Evolutionary conservation across 2,888 invertebrate species (phyloP).

Genomic region (Eilema sororculum): DNA sequence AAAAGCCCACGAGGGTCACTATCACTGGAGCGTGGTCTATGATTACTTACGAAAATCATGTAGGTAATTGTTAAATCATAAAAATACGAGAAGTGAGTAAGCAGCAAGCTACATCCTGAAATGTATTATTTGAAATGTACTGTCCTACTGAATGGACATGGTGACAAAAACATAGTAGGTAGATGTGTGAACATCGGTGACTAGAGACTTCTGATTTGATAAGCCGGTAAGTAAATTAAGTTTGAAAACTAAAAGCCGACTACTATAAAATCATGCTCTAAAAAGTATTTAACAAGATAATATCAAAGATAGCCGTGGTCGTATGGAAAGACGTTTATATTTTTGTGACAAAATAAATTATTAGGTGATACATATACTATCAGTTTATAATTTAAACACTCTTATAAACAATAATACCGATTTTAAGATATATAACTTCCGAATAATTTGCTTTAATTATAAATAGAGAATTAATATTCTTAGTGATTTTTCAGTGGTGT

Average conservation of each 20-base stretch:
- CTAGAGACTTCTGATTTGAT: neutral
- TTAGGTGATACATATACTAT: too few relatives aligned
- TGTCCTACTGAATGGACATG: neutral
- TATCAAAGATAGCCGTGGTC: too few relatives aligned
- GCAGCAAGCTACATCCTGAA: neutral
- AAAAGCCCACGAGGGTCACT: neutral
- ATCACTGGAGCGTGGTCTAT: conserved; percentile 6
- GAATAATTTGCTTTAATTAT: too few relatives aligned
- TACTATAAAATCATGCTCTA: too few relatives aligned
- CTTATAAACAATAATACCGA: too few relatives aligned
- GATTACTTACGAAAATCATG: neutral
- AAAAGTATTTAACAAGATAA: too few relatives aligned
- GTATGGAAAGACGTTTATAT: too few relatives aligned
- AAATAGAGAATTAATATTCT: too few relatives aligned
- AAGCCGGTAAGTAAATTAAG: neutral
- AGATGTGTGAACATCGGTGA: neutral
- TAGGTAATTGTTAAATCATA: neutral
- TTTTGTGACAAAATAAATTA: neutral
- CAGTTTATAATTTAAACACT: too few relatives aligned
- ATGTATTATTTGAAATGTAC: neutral
- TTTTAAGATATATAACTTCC: too few relatives aligned
- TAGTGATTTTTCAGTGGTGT: too few relatives aligned
- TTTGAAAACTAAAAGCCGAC: too few relatives aligned
- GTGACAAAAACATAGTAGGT: neutral
- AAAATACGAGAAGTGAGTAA: neutral